Percentiles rank a stretch among this genome's conserved stretches.
These are phyloP conservation scores for Drosophila incognita DNA, from an alignment of 2,888 invertebrate species.

Conservation along the genomic window DNA sequence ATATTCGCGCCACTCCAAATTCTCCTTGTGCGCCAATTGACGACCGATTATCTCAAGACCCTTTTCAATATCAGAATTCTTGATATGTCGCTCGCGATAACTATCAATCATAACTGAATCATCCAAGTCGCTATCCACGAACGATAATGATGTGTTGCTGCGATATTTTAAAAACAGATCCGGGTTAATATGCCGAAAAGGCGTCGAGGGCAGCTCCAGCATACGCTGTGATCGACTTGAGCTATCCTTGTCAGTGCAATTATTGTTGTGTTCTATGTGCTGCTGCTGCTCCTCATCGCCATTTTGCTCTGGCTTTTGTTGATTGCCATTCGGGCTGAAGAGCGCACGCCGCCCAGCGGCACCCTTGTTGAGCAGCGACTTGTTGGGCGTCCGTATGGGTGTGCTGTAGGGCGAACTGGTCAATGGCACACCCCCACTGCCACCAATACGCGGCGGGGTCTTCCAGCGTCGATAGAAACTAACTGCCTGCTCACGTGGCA, in stretches of 20 bases:
- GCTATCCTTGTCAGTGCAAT: slow-evolving; percentile 24
- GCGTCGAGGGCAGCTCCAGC: slow-evolving; percentile 52
- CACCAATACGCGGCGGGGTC: slow-evolving; percentile 89
- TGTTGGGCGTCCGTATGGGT: slow-evolving; percentile 64
- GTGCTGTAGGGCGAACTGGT: slow-evolving; percentile 69
- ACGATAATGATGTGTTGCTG: slow-evolving; percentile 56
- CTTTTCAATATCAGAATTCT: slow-evolving; percentile 92
- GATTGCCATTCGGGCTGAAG: slow-evolving; percentile 71
- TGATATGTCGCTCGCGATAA: slow-evolving; percentile 84
- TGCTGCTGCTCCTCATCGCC: slow-evolving; percentile 1
- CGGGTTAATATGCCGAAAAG: slow-evolving; percentile 53
- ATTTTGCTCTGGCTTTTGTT: slow-evolving; percentile 30
- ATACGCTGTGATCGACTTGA: slow-evolving; percentile 2
- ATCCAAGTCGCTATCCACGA: slow-evolving; percentile 39
- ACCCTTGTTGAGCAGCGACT: slow-evolving; percentile 33
- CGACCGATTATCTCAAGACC: slow-evolving; percentile 95
- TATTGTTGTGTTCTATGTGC: slow-evolving; percentile 59
- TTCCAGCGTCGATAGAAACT: slow-evolving; percentile 92
- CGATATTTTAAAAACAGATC: slow-evolving; percentile 78
- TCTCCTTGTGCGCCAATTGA: slow-evolving; percentile 89
- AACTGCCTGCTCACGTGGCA: slow-evolving; percentile 90
- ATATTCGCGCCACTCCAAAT: slow-evolving; percentile 94
- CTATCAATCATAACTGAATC: slow-evolving; percentile 56
- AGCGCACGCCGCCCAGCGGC: slow-evolving; percentile 51
- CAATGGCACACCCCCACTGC: slow-evolving; percentile 57